phyloP scores from a whole-genome alignment of 2,113 vertebrate species.

The Microtus oregoni region DNA sequence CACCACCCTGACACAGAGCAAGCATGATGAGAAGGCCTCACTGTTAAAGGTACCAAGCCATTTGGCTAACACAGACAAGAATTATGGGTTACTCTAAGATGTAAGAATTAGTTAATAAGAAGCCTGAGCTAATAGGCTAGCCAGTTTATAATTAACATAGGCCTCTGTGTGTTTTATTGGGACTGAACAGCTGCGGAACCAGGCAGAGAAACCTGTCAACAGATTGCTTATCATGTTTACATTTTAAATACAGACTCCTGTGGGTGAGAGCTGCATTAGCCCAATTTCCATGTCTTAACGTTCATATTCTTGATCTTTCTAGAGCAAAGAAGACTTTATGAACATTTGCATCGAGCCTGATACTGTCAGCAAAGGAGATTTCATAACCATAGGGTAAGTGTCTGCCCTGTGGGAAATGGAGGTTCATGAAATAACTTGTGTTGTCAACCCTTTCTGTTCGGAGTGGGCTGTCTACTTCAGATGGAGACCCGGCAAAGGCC shows the following conservation, averaged over 20 bases:
- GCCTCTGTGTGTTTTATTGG: too few relatives aligned
- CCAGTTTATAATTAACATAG: too few relatives aligned
- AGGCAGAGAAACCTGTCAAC: too few relatives aligned
- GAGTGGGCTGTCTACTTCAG: rapidly evolving
- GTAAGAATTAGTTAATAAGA: too few relatives aligned
- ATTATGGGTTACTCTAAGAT: too few relatives aligned
- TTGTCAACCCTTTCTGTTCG: not conserved
- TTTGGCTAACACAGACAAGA: too few relatives aligned
- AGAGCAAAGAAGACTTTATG: constrained; percentile 94
- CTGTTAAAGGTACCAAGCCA: too few relatives aligned
- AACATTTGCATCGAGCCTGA: constrained; percentile 93
- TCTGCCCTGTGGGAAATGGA: not conserved
- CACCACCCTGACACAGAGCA: too few relatives aligned
- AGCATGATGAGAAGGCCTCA: too few relatives aligned
- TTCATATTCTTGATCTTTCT: constrained; percentile 57
- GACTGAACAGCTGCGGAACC: too few relatives aligned
- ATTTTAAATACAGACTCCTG: not conserved
- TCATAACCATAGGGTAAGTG: constrained; percentile 93
- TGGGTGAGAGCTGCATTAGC: not conserved
- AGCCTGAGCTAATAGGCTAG: too few relatives aligned
- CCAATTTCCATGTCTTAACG: constrained; percentile 32
- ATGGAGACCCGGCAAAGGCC: not conserved
- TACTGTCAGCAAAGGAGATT: constrained; percentile 91
- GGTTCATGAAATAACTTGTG: not conserved
- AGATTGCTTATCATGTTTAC: not conserved